Evolutionary conservation across 2,888 invertebrate genomes (phyloP).

Genomic region (Baronia brevicornis): DNA sequence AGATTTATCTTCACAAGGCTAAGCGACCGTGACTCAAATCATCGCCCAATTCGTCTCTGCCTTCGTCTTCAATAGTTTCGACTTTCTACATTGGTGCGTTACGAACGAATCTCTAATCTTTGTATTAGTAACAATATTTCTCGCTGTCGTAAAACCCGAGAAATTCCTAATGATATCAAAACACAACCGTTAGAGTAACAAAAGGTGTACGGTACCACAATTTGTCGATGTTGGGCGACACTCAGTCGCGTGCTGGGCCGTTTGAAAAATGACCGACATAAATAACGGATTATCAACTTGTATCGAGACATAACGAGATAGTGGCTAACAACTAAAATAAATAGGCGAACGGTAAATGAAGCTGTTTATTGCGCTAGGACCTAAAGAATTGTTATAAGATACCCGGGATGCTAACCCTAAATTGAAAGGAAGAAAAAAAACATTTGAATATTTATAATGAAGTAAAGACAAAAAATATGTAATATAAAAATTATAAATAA

Average conservation of each 20-base stretch:
- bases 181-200: conserved; percentile 64
- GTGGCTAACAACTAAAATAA: conserved; percentile 57
- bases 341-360: conserved; percentile 64
- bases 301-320: conserved; percentile 64
- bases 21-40: too few species aligned
- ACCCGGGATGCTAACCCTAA: too few species aligned
- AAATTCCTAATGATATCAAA: conserved; percentile 69
- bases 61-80: conserved; percentile 26
- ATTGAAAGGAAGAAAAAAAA: too few species aligned
- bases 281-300: conserved; percentile 71
- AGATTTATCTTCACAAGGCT: too few species aligned
- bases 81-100: conserved; percentile 56
- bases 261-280: conserved; percentile 63
- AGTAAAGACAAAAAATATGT: too few species aligned
- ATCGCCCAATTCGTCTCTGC: conserved; percentile 43
- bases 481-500: too few species aligned
- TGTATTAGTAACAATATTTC: conserved; percentile 59
- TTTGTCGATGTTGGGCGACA: conserved; percentile 54
- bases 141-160: conserved; percentile 52
- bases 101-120: conserved; percentile 49
- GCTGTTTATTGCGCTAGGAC: conserved; percentile 34
- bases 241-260: conserved; percentile 53
- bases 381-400: conserved; percentile 1
- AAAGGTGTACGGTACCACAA: conserved; percentile 52
- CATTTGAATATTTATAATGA: too few species aligned